Evolutionary conservation across 2,888 invertebrate genomes (phyloP).

Genomic region (Steromphala cineraria): DNA sequence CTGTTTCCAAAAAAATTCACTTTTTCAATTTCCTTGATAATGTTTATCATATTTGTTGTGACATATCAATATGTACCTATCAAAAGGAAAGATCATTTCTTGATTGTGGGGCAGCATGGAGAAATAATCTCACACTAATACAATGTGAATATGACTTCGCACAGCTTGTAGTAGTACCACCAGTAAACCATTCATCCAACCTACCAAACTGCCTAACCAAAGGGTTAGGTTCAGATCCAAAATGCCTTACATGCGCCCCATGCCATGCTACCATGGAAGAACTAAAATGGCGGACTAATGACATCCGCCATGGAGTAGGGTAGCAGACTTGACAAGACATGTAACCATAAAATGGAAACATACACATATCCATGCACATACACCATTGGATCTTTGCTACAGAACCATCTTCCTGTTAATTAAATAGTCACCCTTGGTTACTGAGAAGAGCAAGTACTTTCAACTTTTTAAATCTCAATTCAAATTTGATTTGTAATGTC

Average conservation of each 20-base stretch:
- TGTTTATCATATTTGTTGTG: not conserved
- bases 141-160: slow-evolving; percentile 19
- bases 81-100: not conserved
- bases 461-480: too few species aligned
- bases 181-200: slow-evolving; percentile 3
- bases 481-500: too few species aligned
- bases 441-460: too few species aligned
- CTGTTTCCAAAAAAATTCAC: too few species aligned
- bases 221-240: not conserved
- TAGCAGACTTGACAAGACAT: slow-evolving; percentile 18
- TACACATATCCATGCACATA: slow-evolving; percentile 11
- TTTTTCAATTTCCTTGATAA: too few species aligned
- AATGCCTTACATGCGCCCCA: slow-evolving; percentile 10
- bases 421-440: too few species aligned
- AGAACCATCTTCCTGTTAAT: not conserved
- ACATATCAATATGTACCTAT: not conserved
- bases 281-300: not conserved
- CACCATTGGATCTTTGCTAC: not conserved
- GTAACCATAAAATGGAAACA: slow-evolving; percentile 8
- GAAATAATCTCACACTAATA: slow-evolving; percentile 17
- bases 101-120: not conserved
- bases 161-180: slow-evolving; percentile 3
- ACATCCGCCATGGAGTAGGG: slow-evolving; percentile 3
- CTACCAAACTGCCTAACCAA: not conserved
- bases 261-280: slow-evolving; percentile 19